A percentile compares a stretch with the other conserved stretches of the same genome.
phyloP scores from a whole-genome alignment of 2,888 invertebrate genomes.

The Taenaris catops region DNA sequence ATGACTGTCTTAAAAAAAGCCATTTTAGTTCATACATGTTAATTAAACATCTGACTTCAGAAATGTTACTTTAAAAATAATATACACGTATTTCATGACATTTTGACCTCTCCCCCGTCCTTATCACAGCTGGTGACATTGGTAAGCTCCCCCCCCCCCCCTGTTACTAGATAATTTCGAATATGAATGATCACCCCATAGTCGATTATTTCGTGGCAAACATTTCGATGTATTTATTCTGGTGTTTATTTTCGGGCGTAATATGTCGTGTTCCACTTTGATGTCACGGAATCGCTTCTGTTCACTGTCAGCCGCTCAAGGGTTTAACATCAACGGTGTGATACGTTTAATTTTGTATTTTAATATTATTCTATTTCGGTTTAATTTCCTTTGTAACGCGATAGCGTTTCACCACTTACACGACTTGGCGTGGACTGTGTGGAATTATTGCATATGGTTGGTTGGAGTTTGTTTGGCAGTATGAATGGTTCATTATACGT shows the following conservation, averaged over 20 bases:
- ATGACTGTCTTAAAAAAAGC: no score
- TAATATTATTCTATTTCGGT: slow-evolving; percentile 65
- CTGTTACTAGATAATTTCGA: slow-evolving; percentile 67
- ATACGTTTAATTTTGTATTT: slow-evolving; percentile 66
- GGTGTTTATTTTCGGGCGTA: slow-evolving; percentile 78
- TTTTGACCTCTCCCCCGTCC: no score
- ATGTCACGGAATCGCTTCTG: slow-evolving; percentile 79
- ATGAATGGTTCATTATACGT: slow-evolving; percentile 78
- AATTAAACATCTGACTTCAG: no score
- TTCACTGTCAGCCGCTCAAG: slow-evolving; percentile 71
- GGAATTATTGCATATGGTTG: slow-evolving; percentile 79
- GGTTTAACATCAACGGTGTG: slow-evolving; percentile 67
- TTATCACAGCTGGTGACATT: no score
- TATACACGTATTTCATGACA: no score
- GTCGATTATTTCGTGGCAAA: slow-evolving; percentile 73
- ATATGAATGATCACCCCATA: slow-evolving; percentile 73
- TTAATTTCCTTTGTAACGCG: slow-evolving; percentile 61
- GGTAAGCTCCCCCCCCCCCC: no score
- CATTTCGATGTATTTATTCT: slow-evolving; percentile 77
- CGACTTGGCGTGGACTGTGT: slow-evolving; percentile 41
- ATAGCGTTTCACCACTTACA: slow-evolving; percentile 52
- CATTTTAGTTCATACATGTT: no score
- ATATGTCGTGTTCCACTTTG: slow-evolving; percentile 80
- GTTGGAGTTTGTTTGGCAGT: slow-evolving; percentile 75
- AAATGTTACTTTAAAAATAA: no score